phyloP scores from a whole-genome alignment of 2,113 vertebrate genomes.

The Thamnaconus septentrionalis region DNA sequence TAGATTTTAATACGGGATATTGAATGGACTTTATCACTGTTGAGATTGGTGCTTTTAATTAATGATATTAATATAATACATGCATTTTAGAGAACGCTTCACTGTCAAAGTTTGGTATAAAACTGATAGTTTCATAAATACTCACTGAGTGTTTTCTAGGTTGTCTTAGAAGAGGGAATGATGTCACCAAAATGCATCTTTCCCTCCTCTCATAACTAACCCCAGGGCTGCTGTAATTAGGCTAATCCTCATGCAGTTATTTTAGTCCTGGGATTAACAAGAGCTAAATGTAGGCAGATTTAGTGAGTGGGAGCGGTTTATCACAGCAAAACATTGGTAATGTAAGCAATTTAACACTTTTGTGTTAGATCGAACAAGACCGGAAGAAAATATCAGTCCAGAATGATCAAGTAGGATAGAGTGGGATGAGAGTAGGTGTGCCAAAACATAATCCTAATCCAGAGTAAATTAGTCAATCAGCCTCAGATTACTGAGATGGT shows the following conservation, averaged over 20 bases:
- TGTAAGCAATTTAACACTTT: not conserved
- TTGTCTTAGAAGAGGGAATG: not conserved
- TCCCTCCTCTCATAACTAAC: not conserved
- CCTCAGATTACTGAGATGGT: not conserved
- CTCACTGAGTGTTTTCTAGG: not conserved
- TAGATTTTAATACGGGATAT: too few species aligned
- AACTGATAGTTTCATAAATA: not conserved
- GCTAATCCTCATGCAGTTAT: not conserved
- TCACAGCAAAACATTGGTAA: not conserved
- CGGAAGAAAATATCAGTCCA: not conserved
- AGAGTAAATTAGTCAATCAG: not conserved
- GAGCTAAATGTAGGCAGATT: too few species aligned
- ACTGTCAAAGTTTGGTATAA: not conserved
- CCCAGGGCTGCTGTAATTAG: not conserved
- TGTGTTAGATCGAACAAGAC: not conserved
- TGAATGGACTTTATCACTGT: too few species aligned
- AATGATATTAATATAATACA: too few species aligned
- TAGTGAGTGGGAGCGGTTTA: not conserved
- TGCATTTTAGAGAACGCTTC: too few species aligned
- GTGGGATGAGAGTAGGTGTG: not conserved
- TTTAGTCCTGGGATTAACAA: not conserved
- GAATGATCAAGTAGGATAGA: too few species aligned
- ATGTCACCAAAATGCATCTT: not conserved
- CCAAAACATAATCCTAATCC: not conserved
- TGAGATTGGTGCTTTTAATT: too few species aligned